Evolutionary conservation across 2,888 invertebrate genomes (phyloP), one percentile per base, ranked within the genome.

Genomic region (Amblyjoppa proteus): DNA sequence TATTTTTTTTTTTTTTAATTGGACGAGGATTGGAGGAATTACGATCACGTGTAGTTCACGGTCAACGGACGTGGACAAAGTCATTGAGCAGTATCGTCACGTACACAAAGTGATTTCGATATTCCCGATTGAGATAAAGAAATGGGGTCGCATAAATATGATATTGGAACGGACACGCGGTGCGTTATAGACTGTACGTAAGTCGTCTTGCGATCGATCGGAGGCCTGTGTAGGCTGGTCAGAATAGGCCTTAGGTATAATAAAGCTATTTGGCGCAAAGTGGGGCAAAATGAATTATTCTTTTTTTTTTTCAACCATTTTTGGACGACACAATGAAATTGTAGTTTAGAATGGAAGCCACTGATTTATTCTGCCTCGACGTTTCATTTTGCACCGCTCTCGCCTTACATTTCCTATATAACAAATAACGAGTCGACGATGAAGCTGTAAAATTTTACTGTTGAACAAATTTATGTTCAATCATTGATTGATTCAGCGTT

Each of bases 71-170:
- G 64, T 51, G 75, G 9, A 25, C 38, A 64, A 51, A 51, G 1
- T 31, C n/a, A 61, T 61, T 45, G 25, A 64, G 3, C 11, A 31
- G 16, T 25, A 38, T 70, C 38, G 70, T 70, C 75, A 49, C 69
- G 56, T 45, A 9, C n/a, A 41, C 56, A 56, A 20, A 56, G 13
- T 45, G 64, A 76, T 70, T 20, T 45, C 13, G 45, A 49, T 53
- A 71, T 41, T 38, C 51, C 28, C 34, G 70, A 70, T 71, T 66
- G 28, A 53, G 56, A 75, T 31, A 11, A 66, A 25, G 38, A 71
- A 85, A 78, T 64, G 51, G 75, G 82, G 81, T 78, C 84, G 69
- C 70, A 79, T 66, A 70, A 85, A 78, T 82, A 75, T 85, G 11
- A 78, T 38, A 75, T 74, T 49, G 70, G 74, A 56, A 56, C 61